Base-by-base conservation (phyloP, 2,888 invertebrate genomes). In the Neria commutata region DNA sequence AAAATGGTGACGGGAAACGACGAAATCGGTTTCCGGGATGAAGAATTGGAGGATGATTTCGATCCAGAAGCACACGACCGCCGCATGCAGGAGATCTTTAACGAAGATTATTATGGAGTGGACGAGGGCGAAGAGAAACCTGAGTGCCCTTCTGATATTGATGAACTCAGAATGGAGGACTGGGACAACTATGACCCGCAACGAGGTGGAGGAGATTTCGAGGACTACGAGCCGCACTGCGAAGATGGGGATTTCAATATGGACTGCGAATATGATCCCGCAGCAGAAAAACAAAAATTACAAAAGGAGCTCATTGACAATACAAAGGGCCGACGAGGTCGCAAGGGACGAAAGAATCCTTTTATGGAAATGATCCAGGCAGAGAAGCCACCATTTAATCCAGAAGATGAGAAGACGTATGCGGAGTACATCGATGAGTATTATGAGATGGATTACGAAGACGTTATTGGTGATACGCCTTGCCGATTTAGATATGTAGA, bases 381-480 rank as follows among this genome's bases (percentile, higher is more conserved):
- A 33, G 86, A 91, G 54, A 96, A 96, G 76, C 97, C 97, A 0
- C 85, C 87, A 54, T 97, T 91, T 81, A 87, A 97, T 79, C 94
- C 96, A 0, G 83, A 85, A 0, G 84, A 88, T 59, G 87, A 90
- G 62, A 85, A 85, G 72, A 89, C 89, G 0, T 96, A 94, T 80
- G 87, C 90, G 29, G 86, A 95, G 69, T 96, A 96, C 76, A 88
- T 96, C 77, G 94, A 98, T 72, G 96, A 98, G 80, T 98, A 97
- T 79, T 98, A 98, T 77, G 89, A 91, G 72, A 84, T 98, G 76
- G 95, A 98, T 80, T 98, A 92, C 79, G 98, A 98, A 77, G 98
- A 99, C 80, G 87, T 98, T 52, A 90, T 98, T 50, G 97, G 90
- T 0, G 95, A 97, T 75, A 80, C 91, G 68, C 95, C 95, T 0